These are phyloP conservation scores for Drosophila lacteicornis DNA, from an alignment of 1,140 invertebrate genomes.

Conservation along the genomic window DNA sequence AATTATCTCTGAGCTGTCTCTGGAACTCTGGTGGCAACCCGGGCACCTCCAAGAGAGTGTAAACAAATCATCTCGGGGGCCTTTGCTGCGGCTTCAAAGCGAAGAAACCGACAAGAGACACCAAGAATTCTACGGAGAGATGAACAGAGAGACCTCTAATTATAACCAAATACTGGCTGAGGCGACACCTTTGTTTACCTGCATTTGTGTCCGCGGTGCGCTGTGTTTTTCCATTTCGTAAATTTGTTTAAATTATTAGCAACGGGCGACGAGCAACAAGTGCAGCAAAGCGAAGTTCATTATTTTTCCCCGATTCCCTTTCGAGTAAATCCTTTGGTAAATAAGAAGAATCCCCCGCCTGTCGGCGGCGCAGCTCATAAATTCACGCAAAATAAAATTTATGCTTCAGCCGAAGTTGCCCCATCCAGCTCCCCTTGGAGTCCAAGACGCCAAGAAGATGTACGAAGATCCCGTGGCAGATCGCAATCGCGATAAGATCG, in stretches of 20 bases:
- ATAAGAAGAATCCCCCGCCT: conserved; percentile 44
- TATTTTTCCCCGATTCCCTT: conserved; percentile 47
- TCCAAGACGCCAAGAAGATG: conserved; percentile 14
- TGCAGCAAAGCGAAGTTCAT: conserved; percentile 60
- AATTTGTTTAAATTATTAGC: conserved; percentile 82
- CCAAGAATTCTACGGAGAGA: conserved; percentile 12
- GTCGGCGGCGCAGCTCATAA: conserved; percentile 69
- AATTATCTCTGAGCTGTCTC: conserved; percentile 7
- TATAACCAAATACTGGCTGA: conserved; percentile 69
- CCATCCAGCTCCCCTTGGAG: neutral
- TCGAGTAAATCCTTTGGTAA: conserved; percentile 70
- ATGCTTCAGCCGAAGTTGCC: conserved; percentile 29
- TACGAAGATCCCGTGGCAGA: conserved; percentile 35
- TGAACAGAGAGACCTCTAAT: conserved; percentile 60
- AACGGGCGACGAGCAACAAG: conserved; percentile 58
- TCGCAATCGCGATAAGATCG: conserved; percentile 47
- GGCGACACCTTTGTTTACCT: conserved; percentile 70
- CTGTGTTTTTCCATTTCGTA: conserved; percentile 44
- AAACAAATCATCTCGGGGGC: conserved; percentile 40
- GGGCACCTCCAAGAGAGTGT: conserved; percentile 25
- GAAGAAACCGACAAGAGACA: conserved; percentile 22
- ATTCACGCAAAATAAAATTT: conserved; percentile 81
- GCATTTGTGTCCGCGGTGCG: conserved; percentile 5
- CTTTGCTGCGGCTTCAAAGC: conserved; percentile 35
- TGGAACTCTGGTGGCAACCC: conserved; percentile 26